Conservation (phyloP, 1,140 invertebrate species). For the Tribolium castaneum region DNA sequence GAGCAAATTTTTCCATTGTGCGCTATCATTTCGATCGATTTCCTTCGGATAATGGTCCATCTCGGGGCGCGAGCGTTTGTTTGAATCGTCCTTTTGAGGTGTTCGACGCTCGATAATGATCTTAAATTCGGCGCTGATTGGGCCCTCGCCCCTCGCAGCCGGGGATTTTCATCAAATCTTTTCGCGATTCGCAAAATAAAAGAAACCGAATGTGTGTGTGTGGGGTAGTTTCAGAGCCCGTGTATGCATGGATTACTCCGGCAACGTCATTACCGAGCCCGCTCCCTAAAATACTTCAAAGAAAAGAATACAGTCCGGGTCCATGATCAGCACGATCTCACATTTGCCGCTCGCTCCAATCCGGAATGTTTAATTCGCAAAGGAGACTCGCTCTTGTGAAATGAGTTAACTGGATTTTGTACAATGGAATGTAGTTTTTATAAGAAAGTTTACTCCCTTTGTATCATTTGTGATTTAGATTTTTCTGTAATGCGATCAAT, state of each 20-base stretch:
- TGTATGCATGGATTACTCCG: constrained; percentile 50
- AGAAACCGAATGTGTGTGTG: constrained; percentile 45
- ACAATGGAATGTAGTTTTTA: constrained; percentile 56
- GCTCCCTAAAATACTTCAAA: constrained; percentile 50
- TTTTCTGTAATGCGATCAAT: constrained; percentile 54
- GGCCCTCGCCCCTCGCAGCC: constrained; percentile 9
- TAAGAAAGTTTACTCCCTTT: constrained; percentile 55
- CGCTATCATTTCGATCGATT: background rate
- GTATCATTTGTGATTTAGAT: constrained; percentile 59
- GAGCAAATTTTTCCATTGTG: too few species aligned
- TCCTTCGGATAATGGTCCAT: background rate
- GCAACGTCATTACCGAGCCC: constrained; percentile 47
- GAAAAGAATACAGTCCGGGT: constrained; percentile 42
- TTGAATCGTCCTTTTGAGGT: constrained; percentile 31
- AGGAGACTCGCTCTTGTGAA: constrained; percentile 50
- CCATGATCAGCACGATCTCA: background rate
- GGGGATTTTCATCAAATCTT: constrained; percentile 49
- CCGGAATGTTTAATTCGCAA: constrained; percentile 52
- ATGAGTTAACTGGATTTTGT: constrained; percentile 56
- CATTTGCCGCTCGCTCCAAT: constrained; percentile 43
- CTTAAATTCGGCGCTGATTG: constrained; percentile 42
- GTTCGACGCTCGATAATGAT: constrained; percentile 45
- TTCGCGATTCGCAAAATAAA: constrained; percentile 50
- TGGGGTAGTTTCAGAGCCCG: constrained; percentile 43
- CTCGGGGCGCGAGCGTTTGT: background rate